phyloP scores from a whole-genome alignment of 1,140 invertebrate species.

The Drosophila pallidifrons region DNA sequence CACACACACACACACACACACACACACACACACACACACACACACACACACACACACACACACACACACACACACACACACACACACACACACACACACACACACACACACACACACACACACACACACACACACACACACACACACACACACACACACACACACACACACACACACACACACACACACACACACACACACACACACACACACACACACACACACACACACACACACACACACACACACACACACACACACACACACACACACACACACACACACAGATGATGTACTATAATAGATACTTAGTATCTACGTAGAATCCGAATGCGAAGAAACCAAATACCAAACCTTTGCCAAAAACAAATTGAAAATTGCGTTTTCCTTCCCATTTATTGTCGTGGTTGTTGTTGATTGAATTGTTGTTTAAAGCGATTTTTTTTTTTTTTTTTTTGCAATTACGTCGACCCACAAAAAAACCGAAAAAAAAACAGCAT shows the following conservation, averaged over 20 bases:
- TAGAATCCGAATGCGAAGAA: background rate
- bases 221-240: constrained; percentile 8
- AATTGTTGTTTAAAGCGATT: constrained; percentile 27
- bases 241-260: constrained; percentile 8
- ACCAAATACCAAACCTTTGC: constrained; percentile 24
- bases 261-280: constrained; percentile 22
- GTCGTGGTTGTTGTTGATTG: constrained; percentile 20
- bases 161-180: constrained; percentile 8
- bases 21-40: constrained; percentile 8
- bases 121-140: constrained; percentile 8
- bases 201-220: constrained; percentile 8
- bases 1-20: constrained; percentile 8
- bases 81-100: constrained; percentile 8
- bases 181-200: constrained; percentile 8
- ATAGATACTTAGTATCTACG: constrained; percentile 8
- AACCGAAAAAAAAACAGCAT: constrained; percentile 1
- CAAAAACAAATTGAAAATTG: constrained; percentile 48
- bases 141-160: constrained; percentile 8
- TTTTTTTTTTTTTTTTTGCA: background rate
- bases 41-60: constrained; percentile 8
- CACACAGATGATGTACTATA: background rate
- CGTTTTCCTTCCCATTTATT: constrained; percentile 4
- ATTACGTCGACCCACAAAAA: constrained; percentile 9
- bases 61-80: constrained; percentile 8
- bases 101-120: constrained; percentile 8